These are phyloP conservation scores for Chaetoderma sp. DNA, from an alignment of 2,888 invertebrate species.

Conservation along the genomic window DNA sequence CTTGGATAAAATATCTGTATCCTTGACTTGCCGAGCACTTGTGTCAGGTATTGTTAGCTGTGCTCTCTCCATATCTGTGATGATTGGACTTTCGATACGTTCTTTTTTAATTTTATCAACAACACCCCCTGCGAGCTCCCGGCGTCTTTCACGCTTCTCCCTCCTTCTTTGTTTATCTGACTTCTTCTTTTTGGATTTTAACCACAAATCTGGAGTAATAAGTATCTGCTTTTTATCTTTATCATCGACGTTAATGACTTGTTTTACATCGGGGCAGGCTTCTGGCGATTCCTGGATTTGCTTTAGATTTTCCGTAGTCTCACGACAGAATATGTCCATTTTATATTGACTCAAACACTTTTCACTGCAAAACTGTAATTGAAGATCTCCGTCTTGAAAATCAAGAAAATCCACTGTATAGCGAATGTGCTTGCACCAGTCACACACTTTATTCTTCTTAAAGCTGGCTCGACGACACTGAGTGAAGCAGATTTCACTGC, in stretches of 20 bases:
- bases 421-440: constrained; percentile 91
- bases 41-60: too few species aligned
- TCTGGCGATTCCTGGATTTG: constrained; percentile 73
- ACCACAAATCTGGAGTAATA: constrained; percentile 92
- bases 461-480: constrained; percentile 90
- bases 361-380: constrained; percentile 89
- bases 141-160: constrained; percentile 7
- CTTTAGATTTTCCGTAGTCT: constrained; percentile 89
- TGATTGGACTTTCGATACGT: too few species aligned
- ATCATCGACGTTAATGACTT: constrained; percentile 31
- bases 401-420: constrained; percentile 93
- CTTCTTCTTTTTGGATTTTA: constrained; percentile 62
- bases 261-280: constrained; percentile 20
- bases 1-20: too few species aligned
- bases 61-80: too few species aligned
- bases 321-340: constrained; percentile 95
- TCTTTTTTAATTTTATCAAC: too few species aligned
- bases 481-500: constrained; percentile 90
- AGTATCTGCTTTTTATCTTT: constrained; percentile 68
- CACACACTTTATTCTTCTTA: constrained; percentile 89
- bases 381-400: constrained; percentile 90
- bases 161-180: constrained; percentile 15
- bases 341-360: constrained; percentile 96
- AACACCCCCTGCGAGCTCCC: neutral
- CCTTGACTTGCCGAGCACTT: too few species aligned